Evolutionary conservation across 2,888 invertebrate species (phyloP).

Genomic region (Syritta pipiens): DNA sequence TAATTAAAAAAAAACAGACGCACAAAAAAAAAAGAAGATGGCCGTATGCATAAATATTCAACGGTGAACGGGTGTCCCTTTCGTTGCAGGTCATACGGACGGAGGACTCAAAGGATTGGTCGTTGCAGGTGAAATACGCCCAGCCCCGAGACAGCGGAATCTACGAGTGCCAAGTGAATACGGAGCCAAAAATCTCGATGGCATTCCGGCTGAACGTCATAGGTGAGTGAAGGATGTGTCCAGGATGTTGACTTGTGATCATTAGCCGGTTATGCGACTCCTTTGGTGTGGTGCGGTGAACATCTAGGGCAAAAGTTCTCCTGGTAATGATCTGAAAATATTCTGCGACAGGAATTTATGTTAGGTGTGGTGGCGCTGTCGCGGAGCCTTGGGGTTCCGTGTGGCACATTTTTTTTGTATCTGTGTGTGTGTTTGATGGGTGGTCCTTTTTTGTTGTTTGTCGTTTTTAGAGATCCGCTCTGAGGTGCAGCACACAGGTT

Average conservation of each 20-base stretch:
- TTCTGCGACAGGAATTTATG: slow-evolving; percentile 63
- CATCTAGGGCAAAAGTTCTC: slow-evolving; percentile 52
- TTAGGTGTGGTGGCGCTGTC: slow-evolving; percentile 29
- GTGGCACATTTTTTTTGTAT: slow-evolving; percentile 14
- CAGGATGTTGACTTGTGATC: slow-evolving; percentile 61
- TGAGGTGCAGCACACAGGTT: slow-evolving; percentile 10
- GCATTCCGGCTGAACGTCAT: slow-evolving; percentile 91
- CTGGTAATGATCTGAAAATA: slow-evolving; percentile 68
- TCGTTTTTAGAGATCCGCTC: slow-evolving; percentile 1
- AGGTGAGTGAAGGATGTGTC: slow-evolving; percentile 80
- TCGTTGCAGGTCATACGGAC: slow-evolving; percentile 76
- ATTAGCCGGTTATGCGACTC: slow-evolving; percentile 31
- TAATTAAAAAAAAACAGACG: slow-evolving; percentile 35
- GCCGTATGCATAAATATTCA: slow-evolving; percentile 39
- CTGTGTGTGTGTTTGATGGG: slow-evolving; percentile 3
- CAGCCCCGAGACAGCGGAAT: slow-evolving; percentile 90
- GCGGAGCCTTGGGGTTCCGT: slow-evolving; percentile 34
- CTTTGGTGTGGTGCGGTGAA: too few relatives aligned
- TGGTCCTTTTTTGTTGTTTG: slow-evolving; percentile 9
- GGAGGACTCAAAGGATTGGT: slow-evolving; percentile 94
- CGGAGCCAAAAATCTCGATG: slow-evolving; percentile 93
- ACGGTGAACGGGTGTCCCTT: background rate
- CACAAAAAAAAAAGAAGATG: background rate
- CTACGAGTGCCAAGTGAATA: slow-evolving; percentile 83
- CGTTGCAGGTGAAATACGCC: slow-evolving; percentile 92